phyloP scores from a whole-genome alignment of 2,888 invertebrate species.

The Amblyteles armatorius region DNA sequence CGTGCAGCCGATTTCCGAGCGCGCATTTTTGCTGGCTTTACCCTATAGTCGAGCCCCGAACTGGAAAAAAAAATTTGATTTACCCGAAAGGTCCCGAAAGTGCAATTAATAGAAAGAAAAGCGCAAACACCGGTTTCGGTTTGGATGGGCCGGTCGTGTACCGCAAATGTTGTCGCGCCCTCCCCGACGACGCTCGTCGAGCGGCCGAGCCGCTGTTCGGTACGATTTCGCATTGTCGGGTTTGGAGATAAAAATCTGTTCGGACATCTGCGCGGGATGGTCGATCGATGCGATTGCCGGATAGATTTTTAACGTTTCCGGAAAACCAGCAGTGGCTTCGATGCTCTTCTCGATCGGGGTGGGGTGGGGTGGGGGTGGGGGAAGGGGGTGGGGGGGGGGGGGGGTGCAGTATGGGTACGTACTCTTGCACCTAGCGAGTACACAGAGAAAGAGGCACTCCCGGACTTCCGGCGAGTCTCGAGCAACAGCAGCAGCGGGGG shows the following conservation, averaged over 20 bases:
- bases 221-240: neutral
- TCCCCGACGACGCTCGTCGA: neutral
- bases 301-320: slow-evolving; percentile 40
- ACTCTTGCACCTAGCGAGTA: slow-evolving; percentile 8
- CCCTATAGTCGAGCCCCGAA: neutral
- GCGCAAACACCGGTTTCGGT: neutral
- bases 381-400: neutral
- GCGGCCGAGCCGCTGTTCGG: neutral
- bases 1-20: neutral
- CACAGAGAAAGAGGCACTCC: slow-evolving; percentile 30
- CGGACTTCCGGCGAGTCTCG: slow-evolving; percentile 39
- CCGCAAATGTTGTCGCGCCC: neutral
- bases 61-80: neutral
- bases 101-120: neutral
- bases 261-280: slow-evolving; percentile 6
- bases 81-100: neutral
- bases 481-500: slow-evolving; percentile 1
- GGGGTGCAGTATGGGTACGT: neutral
- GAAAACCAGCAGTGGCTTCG: slow-evolving; percentile 59
- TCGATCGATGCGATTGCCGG: slow-evolving; percentile 40
- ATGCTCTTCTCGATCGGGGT: neutral
- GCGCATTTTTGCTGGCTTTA: neutral
- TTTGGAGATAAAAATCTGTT: slow-evolving; percentile 11
- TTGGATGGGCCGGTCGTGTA: neutral
- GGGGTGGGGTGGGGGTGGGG: neutral